These are phyloP conservation scores for Mionectes macconnelli DNA, from an alignment of 2,113 vertebrate genomes.

Conservation along the genomic window DNA sequence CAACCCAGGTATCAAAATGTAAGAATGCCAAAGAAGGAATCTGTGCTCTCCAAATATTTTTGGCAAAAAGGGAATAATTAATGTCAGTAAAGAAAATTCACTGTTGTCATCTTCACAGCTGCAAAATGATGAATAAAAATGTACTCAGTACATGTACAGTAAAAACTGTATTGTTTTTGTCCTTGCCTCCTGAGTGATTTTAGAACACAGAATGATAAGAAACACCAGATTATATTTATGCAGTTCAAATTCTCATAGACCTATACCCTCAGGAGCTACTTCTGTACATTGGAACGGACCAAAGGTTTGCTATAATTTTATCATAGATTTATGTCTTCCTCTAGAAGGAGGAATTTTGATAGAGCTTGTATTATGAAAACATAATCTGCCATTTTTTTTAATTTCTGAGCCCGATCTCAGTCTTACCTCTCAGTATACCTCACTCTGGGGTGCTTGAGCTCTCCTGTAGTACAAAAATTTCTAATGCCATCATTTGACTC, in stretches of 20 bases:
- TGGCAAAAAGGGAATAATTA: neutral
- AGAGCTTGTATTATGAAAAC: neutral
- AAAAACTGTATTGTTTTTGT: neutral
- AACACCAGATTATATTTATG: neutral
- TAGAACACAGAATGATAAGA: neutral
- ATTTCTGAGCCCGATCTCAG: neutral
- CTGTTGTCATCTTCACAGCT: rapidly evolving
- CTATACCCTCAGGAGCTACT: neutral
- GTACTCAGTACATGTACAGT: neutral
- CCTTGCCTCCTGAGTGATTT: neutral
- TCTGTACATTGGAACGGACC: neutral
- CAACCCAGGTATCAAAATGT: neutral
- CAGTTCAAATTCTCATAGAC: neutral
- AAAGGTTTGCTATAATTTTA: neutral
- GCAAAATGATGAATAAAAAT: neutral
- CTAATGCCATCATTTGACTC: neutral
- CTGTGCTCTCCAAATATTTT: neutral
- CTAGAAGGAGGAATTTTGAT: neutral
- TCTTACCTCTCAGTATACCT: neutral
- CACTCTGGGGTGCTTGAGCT: neutral
- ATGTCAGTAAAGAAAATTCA: neutral
- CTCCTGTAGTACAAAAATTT: neutral
- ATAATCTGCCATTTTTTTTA: neutral
- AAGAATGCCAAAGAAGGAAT: neutral
- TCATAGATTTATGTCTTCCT: neutral